Evolutionary conservation across 2,888 invertebrate species (phyloP), one percentile per base, ranked within the genome.

Genomic region (Hirtodrosophila confusa): DNA sequence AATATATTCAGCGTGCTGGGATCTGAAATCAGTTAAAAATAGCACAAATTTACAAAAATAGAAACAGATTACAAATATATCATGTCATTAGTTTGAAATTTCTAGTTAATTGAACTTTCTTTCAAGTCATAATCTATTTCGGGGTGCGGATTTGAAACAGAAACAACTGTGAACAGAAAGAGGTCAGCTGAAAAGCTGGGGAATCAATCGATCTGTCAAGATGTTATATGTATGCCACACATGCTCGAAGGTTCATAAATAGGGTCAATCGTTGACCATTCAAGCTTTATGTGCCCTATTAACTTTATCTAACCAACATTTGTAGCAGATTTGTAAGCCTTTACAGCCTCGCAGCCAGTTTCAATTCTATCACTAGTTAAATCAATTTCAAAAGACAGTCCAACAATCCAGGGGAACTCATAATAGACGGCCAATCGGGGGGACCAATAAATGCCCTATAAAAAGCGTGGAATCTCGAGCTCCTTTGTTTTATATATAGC

Each of bases 1-100:
- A 97, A 98, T 80, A 97, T 94, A 92, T 96, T 96, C 79, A 97
- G 93, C 92, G 97, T 97, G 75, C 95, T 95, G 93, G 96, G 96
- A 93, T 96, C 97, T 69, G 35, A 49, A 33, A 33, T 12, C n/a
- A 23, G 4, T 23, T n/a, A 8, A 12, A 23, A 8, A 40, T 17
- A 7, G 12, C 7, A 53, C 4, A 9, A 36, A 11, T 36, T 11
- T 36, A 4, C 11, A 36, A 0, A 11, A 36, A 36, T 4, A 36
- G 11, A 4, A 11, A 4, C 4, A 6, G 3, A 27, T 27, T 27
- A 17, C 17, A 2, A 17, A 17, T 17, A 2, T 17, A 1, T 17
- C 17, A 17, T 17, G 17, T 17, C 17, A 17, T 17, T 17, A 17
- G 2, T 17, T 17, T 17, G 17, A 17, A 17, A 17, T 17, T 17